These are phyloP conservation scores for Torymus aiolomorphi DNA, from an alignment of 2,888 invertebrate species.

Conservation along the genomic window DNA sequence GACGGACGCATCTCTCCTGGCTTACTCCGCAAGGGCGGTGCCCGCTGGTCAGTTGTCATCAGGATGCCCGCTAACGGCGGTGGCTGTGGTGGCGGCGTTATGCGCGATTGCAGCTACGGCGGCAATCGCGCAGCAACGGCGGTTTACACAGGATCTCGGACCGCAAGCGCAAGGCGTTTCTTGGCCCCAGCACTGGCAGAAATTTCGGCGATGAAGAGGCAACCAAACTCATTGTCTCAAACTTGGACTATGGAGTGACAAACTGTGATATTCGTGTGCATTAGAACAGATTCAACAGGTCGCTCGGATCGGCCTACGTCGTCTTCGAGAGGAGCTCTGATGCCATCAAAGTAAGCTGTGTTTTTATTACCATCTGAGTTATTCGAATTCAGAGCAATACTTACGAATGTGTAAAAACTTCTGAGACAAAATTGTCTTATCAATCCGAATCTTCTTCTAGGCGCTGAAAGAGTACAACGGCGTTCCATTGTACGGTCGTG, in stretches of 20 bases:
- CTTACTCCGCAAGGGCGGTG: too few species aligned
- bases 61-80: slow-evolving; percentile 74
- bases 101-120: slow-evolving; percentile 85
- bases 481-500: slow-evolving; percentile 96
- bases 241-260: slow-evolving; percentile 97
- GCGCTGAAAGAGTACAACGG: slow-evolving; percentile 99
- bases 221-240: slow-evolving; percentile 94
- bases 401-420: not conserved
- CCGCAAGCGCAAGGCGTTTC: slow-evolving; percentile 34
- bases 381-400: not conserved
- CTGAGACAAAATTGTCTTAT: not conserved
- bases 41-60: not conserved
- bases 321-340: slow-evolving; percentile 94
- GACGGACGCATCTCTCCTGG: too few species aligned
- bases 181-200: slow-evolving; percentile 3
- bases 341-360: slow-evolving; percentile 83
- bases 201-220: slow-evolving; percentile 74
- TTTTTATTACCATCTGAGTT: not conserved
- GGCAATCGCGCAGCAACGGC: slow-evolving; percentile 76
- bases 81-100: slow-evolving; percentile 79
- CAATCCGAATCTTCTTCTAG: slow-evolving; percentile 8
- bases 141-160: not conserved
- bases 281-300: slow-evolving; percentile 97
- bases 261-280: slow-evolving; percentile 98
- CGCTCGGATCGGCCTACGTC: slow-evolving; percentile 97